Evolutionary conservation across 2,113 vertebrate genomes (phyloP), one percentile per base, ranked within the genome.

Genomic region (Cottus gobio): DNA sequence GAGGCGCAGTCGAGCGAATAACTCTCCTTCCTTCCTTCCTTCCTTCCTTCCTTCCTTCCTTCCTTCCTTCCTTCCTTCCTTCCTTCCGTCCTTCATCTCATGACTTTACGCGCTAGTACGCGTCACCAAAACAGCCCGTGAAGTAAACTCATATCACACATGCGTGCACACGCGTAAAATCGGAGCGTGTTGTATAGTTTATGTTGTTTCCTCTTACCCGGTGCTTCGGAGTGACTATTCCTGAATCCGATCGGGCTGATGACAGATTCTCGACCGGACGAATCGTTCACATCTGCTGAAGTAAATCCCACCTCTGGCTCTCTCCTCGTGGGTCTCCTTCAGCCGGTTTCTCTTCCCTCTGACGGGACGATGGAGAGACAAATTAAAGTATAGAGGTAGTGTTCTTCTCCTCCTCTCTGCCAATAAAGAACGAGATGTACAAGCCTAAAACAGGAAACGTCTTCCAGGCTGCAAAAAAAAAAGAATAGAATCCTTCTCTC

Each of bases 261-360:
- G 65, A 34, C 52, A 30, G 13, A 70, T 22, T 50, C 44, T 85
- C 54, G 73, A 72, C n/a, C 64, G 26, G 72, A 44, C 6, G 71
- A 61, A 36, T 9, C 12, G n/a, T 71, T 20, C 2, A 13, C 31
- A 39, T 28, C 1, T 50, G 76, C 5, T 18, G 31, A 70, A 87
- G 86, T 93, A 64, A 92, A 92, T 92, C 69, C 90, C 79, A 82
- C 73, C 65, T 71, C 71, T 37, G 62, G 24, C 26, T 66, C 63
- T 61, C 26, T 80, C 39, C 42, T 58, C 22, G 39, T 7, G 26
- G 44, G 9, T 63, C 64, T 34, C 36, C 42, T 64, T 30, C 52
- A 50, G 63, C 56, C 64, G 36, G 22, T 61, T 70, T 57, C 52
- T 4, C 72, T 48, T 12, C 52, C 52, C 9, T 24, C 52, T 2